Evolutionary conservation across 2,888 invertebrate species (phyloP).

Genomic region (Caenorhabditis sp.): DNA sequence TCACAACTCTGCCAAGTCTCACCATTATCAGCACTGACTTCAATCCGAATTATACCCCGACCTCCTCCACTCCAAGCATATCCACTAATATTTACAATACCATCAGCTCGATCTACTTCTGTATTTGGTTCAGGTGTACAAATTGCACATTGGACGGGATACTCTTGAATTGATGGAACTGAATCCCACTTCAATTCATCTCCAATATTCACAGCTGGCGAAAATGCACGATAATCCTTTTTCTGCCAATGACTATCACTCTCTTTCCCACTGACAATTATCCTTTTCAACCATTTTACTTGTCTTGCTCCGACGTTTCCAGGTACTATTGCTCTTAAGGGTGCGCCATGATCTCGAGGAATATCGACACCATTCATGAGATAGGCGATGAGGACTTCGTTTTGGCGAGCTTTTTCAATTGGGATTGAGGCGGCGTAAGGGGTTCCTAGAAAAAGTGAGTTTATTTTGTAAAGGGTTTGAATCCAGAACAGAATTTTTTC

Average conservation of each 20-base stretch:
- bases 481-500: too few species aligned
- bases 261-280: slow-evolving; percentile 83
- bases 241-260: slow-evolving; percentile 94
- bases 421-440: slow-evolving; percentile 69
- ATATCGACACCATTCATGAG: slow-evolving; percentile 90
- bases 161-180: slow-evolving; percentile 86
- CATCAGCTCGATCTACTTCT: slow-evolving; percentile 76
- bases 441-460: slow-evolving; percentile 39
- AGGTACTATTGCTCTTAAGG: slow-evolving; percentile 87
- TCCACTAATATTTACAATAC: slow-evolving; percentile 72
- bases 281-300: slow-evolving; percentile 89
- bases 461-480: too few species aligned
- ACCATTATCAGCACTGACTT: slow-evolving; percentile 82
- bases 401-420: slow-evolving; percentile 66
- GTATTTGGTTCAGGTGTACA: slow-evolving; percentile 82
- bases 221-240: slow-evolving; percentile 83
- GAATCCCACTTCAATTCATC: slow-evolving; percentile 62
- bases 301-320: slow-evolving; percentile 62
- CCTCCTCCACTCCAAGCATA: slow-evolving; percentile 87
- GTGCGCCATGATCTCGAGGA: slow-evolving; percentile 89
- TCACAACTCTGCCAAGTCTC: slow-evolving; percentile 82
- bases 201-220: slow-evolving; percentile 60
- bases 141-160: slow-evolving; percentile 92
- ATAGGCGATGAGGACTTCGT: slow-evolving; percentile 80
- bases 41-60: slow-evolving; percentile 85